A percentile compares a stretch with the other conserved stretches of the same genome.
Evolutionary conservation across 2,797 vertebrate genomes (phyloP).

Genomic region (Spea hammondii): DNA sequence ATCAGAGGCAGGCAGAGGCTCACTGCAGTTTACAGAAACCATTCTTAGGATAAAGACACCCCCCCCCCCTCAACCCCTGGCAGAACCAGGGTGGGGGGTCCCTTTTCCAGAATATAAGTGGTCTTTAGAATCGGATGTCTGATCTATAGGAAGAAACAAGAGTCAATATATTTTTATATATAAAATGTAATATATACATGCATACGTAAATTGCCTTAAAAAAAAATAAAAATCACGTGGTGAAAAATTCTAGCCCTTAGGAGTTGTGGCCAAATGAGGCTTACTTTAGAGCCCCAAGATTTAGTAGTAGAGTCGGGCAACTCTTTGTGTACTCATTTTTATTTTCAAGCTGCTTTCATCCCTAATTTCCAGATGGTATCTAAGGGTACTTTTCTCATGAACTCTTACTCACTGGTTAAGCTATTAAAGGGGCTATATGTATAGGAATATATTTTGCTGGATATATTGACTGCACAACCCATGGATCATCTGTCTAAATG

Average conservation of each 20-base stretch:
- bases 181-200: background rate
- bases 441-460: no score
- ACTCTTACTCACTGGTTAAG: background rate
- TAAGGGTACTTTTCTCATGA: background rate
- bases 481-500: background rate
- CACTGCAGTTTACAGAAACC: constrained; percentile 79
- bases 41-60: constrained; percentile 63
- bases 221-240: no score
- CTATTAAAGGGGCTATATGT: no score
- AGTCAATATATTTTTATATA: background rate
- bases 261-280: no score
- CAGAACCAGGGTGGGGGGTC: background rate
- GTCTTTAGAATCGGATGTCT: background rate
- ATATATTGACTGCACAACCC: no score
- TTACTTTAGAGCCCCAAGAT: no score
- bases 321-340: no score
- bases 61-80: background rate
- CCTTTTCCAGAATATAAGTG: background rate
- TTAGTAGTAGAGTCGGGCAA: no score
- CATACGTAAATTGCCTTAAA: background rate
- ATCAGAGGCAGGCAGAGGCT: constrained; percentile 55
- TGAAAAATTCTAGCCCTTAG: no score
- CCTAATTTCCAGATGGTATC: no score
- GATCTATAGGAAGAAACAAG: constrained; percentile 17
- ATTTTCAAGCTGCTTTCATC: no score